These are phyloP conservation scores for Fulica atra DNA, from an alignment of 2,113 vertebrate genomes.

Conservation along the genomic window DNA sequence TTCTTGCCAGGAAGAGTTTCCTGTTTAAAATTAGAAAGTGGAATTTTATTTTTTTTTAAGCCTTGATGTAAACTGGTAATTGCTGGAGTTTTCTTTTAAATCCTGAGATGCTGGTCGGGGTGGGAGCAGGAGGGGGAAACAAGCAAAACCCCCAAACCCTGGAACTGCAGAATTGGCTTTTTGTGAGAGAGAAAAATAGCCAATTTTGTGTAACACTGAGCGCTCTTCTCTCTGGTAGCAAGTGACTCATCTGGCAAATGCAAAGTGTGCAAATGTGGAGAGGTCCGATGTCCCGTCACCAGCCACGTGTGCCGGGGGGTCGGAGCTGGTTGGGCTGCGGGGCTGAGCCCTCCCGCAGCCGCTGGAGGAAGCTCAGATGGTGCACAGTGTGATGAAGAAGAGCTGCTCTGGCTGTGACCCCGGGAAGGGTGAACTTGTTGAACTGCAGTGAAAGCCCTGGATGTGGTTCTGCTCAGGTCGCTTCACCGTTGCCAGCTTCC, in stretches of 20 bases:
- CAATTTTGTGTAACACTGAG: neutral
- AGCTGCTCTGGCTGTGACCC: neutral
- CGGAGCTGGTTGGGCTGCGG: accelerated
- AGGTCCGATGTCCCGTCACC: accelerated
- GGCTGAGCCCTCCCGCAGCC: neutral
- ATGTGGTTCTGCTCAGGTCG: neutral
- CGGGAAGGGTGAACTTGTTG: neutral
- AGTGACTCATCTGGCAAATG: neutral
- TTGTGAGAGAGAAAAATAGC: neutral
- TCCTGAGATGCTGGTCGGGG: neutral
- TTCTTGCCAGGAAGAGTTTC: constrained; percentile 45
- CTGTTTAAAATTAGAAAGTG: constrained; percentile 40
- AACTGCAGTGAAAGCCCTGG: neutral
- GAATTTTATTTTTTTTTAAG: neutral
- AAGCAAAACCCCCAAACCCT: neutral
- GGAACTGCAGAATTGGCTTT: neutral
- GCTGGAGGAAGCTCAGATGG: neutral
- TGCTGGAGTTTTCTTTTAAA: constrained; percentile 8
- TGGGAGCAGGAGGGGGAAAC: too few species aligned
- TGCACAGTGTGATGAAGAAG: neutral
- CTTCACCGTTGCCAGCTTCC: neutral
- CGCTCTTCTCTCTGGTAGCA: neutral
- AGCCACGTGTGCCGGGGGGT: neutral
- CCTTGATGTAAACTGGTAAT: neutral
- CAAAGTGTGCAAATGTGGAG: neutral